These are phyloP conservation scores for Thymallus thymallus DNA, from an alignment of 2,113 vertebrate genomes.

Conservation along the genomic window DNA sequence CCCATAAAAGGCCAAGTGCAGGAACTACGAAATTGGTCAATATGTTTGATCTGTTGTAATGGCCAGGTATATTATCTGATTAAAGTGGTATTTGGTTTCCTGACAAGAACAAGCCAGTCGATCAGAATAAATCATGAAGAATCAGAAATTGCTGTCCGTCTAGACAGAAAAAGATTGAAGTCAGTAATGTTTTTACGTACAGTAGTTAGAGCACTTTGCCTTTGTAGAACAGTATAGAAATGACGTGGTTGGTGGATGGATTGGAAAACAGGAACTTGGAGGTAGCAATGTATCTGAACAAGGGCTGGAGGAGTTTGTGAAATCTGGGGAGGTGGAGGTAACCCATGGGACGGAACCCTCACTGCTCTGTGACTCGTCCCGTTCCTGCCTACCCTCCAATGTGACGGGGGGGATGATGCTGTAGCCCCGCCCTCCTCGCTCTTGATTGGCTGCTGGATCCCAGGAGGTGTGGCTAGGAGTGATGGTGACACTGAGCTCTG, in stretches of 20 bases:
- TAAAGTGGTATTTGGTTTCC: too few species aligned
- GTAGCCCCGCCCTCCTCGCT: conserved; percentile 82
- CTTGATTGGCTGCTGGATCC: conserved; percentile 86
- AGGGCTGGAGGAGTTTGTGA: conserved; percentile 60
- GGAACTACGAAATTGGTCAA: too few species aligned
- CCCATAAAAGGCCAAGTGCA: too few species aligned
- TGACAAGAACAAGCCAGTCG: too few species aligned
- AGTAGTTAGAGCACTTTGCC: too few species aligned
- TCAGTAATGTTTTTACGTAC: too few species aligned
- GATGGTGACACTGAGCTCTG: conserved; percentile 90
- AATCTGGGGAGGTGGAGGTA: conserved; percentile 64
- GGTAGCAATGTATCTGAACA: conserved; percentile 20
- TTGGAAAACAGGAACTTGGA: conserved; percentile 41
- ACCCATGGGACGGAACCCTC: conserved; percentile 36
- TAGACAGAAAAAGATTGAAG: too few species aligned
- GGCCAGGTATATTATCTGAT: too few species aligned
- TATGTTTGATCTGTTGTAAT: too few species aligned
- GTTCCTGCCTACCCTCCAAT: conserved; percentile 87
- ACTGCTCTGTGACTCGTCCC: not conserved
- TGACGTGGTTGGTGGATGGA: conserved; percentile 43
- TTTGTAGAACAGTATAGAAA: conserved; percentile 16
- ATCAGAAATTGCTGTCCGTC: too few species aligned
- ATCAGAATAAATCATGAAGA: too few species aligned
- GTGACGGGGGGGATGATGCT: conserved; percentile 89
- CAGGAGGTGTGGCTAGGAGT: conserved; percentile 83